phyloP scores from a whole-genome alignment of 2,113 vertebrate genomes.

The Gallinago media region DNA sequence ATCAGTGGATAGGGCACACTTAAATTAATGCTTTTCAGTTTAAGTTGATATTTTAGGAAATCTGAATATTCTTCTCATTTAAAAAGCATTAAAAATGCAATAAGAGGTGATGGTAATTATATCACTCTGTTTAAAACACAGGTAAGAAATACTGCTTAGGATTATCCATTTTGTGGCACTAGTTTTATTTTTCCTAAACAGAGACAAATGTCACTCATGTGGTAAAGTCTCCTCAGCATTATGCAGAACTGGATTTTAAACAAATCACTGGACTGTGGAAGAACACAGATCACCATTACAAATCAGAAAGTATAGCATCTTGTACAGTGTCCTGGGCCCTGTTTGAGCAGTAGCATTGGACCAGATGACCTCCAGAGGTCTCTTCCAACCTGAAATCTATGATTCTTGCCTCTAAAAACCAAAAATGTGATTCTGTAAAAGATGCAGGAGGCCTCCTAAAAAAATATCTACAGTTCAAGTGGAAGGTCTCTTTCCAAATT shows the following conservation, averaged over 20 bases:
- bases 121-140: not conserved
- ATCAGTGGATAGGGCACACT: not conserved
- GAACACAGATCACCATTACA: not conserved
- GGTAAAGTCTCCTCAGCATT: not conserved
- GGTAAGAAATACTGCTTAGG: not conserved
- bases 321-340: not conserved
- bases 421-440: not conserved
- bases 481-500: not conserved
- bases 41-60: not conserved
- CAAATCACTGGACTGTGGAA: not conserved
- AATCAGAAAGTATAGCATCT: not conserved
- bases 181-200: not conserved
- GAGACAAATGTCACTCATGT: not conserved
- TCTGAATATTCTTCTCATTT: not conserved
- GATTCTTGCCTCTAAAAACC: not conserved
- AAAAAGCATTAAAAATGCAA: not conserved
- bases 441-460: not conserved
- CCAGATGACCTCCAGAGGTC: not conserved
- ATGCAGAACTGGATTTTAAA: not conserved
- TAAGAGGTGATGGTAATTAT: not conserved
- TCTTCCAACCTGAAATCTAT: not conserved
- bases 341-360: not conserved
- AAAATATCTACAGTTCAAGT: not conserved
- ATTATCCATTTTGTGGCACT: not conserved
- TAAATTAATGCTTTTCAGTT: not conserved